Evolutionary conservation across 1,140 invertebrate genomes (phyloP), one percentile per base, ranked within the genome.

Genomic region (Aporrectodea caliginosa): DNA sequence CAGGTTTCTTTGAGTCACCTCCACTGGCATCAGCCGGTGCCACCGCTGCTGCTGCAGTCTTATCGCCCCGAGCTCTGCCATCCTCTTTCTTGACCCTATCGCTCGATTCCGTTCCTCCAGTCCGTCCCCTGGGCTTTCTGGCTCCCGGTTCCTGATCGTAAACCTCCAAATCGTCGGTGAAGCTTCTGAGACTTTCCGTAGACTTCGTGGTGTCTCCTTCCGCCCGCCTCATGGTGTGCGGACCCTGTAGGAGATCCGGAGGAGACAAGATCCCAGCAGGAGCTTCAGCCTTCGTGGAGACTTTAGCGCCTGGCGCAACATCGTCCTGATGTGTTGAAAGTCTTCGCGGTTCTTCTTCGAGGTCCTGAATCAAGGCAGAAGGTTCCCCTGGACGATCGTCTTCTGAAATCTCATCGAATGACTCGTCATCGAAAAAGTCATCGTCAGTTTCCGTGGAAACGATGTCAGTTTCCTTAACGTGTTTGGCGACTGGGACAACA

Each of bases 111-210:
- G 33, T 31, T 75, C 29, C 29, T 75, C 34, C 43, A 75, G 43
- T 58, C 43, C 43, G 43, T 12, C 6, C 43, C 43, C 33, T 74
- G 29, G 73, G 73, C 73, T 33, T 74, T 74, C 73, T 30, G 29
- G 1, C 73, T 30, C 34, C 34, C 33, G 73, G 73, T 33, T 74
- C 73, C 31, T 74, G 31, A 6, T 31, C 2, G 34, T 74, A 74
- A 31, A 16, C 33, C 16, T 74, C 73, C 27, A 74, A 33, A 31
- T 33, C n/a, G 22, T 74, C 32, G 1, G 29, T 34, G 34, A 74
- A 31, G 2, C 1, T 27, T 0, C 32, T 34, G 6, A 34, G n/a
- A 0, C 32, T 32, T 74, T 74, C 43, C 22, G 43, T 22, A 12
- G 6, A 22, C 43, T 58, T 58, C 6, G 6, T 58, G 43, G 6